Conservation (phyloP, 2,113 vertebrate genomes). For the Tragulus kanchil region DNA sequence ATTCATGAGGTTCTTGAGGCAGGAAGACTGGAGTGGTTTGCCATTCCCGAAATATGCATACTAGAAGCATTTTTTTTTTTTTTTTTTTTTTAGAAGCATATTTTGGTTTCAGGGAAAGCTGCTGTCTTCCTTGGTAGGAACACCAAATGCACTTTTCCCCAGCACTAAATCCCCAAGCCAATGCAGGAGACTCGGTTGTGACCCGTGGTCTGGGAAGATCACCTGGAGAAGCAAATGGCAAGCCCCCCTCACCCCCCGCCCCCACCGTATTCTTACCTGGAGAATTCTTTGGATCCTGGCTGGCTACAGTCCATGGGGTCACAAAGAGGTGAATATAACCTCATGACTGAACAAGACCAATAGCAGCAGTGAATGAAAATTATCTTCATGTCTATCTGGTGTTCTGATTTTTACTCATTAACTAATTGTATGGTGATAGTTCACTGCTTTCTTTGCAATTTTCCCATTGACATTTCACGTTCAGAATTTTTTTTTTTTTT, state of each 20-base stretch:
- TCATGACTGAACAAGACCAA: background rate
- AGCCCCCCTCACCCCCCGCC: no score
- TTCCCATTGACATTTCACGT: background rate
- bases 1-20: no score
- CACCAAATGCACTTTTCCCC: background rate
- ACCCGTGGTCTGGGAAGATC: background rate
- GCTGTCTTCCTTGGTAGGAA: background rate
- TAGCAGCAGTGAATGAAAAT: background rate
- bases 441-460: background rate
- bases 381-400: background rate
- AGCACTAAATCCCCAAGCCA: background rate
- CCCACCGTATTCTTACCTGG: background rate
- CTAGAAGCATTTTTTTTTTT: no score
- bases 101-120: background rate
- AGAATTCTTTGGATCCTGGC: background rate
- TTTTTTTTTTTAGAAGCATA: background rate
- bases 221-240: background rate
- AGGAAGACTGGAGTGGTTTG: no score
- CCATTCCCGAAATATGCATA: no score
- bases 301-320: background rate
- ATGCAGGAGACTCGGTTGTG: background rate
- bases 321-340: no score
- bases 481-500: background rate
- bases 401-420: background rate
- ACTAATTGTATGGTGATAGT: background rate